Evolutionary conservation across 2,888 invertebrate genomes (phyloP).

Genomic region (Diaprepes abbreviatus): DNA sequence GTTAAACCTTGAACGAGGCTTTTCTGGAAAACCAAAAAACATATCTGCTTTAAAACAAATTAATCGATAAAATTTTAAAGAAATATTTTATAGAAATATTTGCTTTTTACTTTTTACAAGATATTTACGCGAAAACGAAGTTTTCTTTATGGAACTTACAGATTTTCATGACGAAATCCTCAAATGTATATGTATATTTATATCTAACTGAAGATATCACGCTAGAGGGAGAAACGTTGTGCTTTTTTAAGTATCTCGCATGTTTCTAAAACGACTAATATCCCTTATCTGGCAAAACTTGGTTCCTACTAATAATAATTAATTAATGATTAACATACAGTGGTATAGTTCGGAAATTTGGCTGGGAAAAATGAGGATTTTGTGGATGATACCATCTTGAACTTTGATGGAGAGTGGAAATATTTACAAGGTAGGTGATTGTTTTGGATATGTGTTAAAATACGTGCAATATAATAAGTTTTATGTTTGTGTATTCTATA

Average conservation of each 20-base stretch:
- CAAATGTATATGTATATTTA: conserved; percentile 63
- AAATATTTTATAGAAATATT: too few species aligned
- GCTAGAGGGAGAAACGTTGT: conserved; percentile 41
- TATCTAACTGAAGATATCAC: conserved; percentile 62
- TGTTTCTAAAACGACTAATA: conserved; percentile 51
- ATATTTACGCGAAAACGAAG: too few species aligned
- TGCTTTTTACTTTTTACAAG: too few species aligned
- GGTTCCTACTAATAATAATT: conserved; percentile 71
- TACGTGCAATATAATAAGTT: conserved; percentile 29
- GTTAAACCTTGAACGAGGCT: too few species aligned
- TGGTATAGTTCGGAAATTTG: conserved; percentile 26
- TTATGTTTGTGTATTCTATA: conserved; percentile 8
- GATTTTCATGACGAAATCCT: neutral
- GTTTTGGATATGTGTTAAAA: conserved; percentile 27
- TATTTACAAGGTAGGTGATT: conserved; percentile 18
- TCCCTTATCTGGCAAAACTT: conserved; percentile 65
- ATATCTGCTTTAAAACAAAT: neutral
- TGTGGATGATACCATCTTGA: neutral
- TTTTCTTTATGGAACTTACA: neutral
- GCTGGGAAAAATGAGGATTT: conserved; percentile 2
- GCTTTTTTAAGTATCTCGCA: conserved; percentile 44
- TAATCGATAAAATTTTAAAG: neutral
- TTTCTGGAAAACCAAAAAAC: neutral
- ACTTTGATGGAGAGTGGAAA: neutral
- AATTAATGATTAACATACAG: conserved; percentile 51